Percentiles rank a stretch among this genome's conserved stretches.
Conservation (phyloP, 2,113 vertebrate genomes). For the Crotalus helleri region DNA sequence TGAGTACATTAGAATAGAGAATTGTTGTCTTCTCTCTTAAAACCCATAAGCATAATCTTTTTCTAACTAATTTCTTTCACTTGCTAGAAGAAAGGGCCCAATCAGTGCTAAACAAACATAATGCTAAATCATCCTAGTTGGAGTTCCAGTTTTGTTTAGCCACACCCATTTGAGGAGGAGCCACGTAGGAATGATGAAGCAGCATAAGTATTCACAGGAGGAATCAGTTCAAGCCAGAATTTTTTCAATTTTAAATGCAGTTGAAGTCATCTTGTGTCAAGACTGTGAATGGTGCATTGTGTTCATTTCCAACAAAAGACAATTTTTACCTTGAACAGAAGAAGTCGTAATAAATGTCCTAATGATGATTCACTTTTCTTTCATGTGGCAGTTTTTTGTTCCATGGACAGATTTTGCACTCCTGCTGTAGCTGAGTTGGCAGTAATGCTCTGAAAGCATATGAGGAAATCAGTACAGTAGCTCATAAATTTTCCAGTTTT, state of each 20-base stretch:
- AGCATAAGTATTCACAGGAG: neutral
- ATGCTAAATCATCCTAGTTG: neutral
- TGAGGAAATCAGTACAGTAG: neutral
- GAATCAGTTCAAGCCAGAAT: neutral
- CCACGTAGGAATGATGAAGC: neutral
- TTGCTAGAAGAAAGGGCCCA: neutral
- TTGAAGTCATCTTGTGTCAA: neutral
- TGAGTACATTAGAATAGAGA: neutral
- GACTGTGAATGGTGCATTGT: neutral
- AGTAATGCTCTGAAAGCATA: neutral
- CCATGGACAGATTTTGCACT: neutral
- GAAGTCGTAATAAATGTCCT: conserved; percentile 19
- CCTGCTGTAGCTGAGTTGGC: neutral
- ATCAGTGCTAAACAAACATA: neutral
- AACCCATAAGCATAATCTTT: neutral
- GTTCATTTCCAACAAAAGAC: conserved; percentile 17
- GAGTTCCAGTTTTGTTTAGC: neutral
- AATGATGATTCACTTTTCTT: neutral
- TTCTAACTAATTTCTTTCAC: neutral
- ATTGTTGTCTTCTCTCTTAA: neutral
- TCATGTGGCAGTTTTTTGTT: neutral
- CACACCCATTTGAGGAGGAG: neutral
- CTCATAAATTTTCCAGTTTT: neutral
- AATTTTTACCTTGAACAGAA: neutral
- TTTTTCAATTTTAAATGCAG: neutral